These are phyloP conservation scores for Salpingus planirostris DNA, from an alignment of 2,888 invertebrate genomes.

Conservation along the genomic window DNA sequence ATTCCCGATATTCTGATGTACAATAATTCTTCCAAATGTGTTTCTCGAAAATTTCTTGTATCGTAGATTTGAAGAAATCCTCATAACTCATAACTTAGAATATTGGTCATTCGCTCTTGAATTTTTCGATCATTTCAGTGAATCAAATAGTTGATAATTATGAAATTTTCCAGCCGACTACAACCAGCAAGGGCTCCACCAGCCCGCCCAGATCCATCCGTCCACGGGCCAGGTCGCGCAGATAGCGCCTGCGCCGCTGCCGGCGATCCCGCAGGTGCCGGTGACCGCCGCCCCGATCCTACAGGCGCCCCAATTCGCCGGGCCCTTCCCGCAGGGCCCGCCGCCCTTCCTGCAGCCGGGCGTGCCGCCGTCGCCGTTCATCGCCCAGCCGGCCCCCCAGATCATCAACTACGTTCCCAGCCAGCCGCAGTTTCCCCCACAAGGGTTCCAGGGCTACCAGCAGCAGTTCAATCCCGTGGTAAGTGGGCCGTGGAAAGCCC, in stretches of 20 bases:
- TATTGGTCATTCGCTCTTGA: conserved; percentile 1
- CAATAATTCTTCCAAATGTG: too few species aligned
- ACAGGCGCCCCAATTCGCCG: conserved; percentile 29
- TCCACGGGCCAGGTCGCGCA: conserved; percentile 20
- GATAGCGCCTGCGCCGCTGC: conserved; percentile 19
- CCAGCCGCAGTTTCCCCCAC: conserved; percentile 31
- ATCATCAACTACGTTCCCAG: conserved; percentile 37
- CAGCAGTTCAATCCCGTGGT: conserved; percentile 39
- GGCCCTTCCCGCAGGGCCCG: conserved; percentile 32
- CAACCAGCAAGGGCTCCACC: conserved; percentile 24
- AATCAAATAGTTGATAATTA: too few species aligned
- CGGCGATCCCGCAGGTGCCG: conserved; percentile 27
- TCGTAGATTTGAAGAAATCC: conserved; percentile 1
- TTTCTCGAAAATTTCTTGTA: too few species aligned
- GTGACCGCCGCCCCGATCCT: conserved; percentile 29
- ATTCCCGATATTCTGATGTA: too few species aligned
- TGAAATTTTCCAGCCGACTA: too few species aligned
- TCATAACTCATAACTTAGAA: background rate
- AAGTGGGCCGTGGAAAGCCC: too few species aligned
- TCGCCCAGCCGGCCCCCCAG: conserved; percentile 27
- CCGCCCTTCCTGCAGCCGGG: conserved; percentile 30
- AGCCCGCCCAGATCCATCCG: conserved; percentile 20
- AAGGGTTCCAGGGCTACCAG: conserved; percentile 34
- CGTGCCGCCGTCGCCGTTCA: conserved; percentile 27
- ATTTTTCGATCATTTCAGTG: background rate